Percentiles rank a stretch among this genome's conserved stretches.
phyloP scores from a whole-genome alignment of 2,888 invertebrate species.

The Osedax fenrisi region DNA sequence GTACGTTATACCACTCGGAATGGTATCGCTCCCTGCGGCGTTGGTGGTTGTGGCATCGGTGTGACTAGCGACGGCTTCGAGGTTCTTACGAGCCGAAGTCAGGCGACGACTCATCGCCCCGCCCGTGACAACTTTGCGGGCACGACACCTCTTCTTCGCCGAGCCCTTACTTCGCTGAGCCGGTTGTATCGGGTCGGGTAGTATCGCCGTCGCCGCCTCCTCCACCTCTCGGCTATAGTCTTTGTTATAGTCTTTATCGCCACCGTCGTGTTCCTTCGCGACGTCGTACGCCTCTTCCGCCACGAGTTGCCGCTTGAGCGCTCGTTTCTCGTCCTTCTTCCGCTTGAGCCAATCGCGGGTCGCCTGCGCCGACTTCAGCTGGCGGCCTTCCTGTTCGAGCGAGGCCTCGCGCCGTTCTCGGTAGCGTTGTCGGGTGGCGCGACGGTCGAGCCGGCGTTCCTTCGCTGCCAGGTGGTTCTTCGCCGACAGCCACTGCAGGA shows the following conservation, averaged over 20 bases:
- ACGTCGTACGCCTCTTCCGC: not conserved
- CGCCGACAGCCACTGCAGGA: not conserved
- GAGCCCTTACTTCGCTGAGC: not conserved
- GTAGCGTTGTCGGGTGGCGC: not conserved
- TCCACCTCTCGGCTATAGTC: no score
- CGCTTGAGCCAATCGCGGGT: not conserved
- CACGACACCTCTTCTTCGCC: not conserved
- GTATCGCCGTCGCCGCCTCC: not conserved
- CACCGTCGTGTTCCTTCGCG: not conserved
- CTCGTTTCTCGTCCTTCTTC: not conserved
- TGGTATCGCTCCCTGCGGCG: no score
- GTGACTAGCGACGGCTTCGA: not conserved
- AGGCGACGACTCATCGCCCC: not conserved
- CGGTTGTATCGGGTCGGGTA: not conserved
- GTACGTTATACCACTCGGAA: no score
- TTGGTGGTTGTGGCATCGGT: not conserved
- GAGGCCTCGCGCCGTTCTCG: not conserved
- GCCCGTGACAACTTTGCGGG: not conserved
- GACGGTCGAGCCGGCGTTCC: not conserved
- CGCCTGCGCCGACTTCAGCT: not conserved
- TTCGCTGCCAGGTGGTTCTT: not conserved
- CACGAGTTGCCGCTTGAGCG: not conserved
- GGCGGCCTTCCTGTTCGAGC: not conserved
- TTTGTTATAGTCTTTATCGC: no score
- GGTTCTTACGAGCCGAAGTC: not conserved